phyloP scores from a whole-genome alignment of 2,113 vertebrate species.

The Antigone vipio region DNA sequence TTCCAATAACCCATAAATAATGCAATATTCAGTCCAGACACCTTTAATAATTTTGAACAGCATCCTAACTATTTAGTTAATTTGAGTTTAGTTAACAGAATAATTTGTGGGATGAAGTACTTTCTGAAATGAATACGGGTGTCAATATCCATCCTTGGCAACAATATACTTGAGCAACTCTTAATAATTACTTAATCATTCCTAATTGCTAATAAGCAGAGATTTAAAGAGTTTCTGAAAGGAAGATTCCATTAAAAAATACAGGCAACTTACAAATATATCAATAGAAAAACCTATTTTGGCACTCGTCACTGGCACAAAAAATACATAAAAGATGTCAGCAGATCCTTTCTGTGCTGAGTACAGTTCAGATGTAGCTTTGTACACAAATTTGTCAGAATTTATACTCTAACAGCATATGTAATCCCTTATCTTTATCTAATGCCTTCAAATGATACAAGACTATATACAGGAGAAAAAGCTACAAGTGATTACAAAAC shows the following conservation, averaged over 20 bases:
- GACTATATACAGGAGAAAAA: not conserved
- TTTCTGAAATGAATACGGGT: constrained; percentile 8
- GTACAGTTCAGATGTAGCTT: not conserved
- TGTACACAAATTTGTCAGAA: not conserved
- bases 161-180: not conserved
- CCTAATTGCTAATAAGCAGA: not conserved
- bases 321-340: not conserved
- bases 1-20: constrained; percentile 45
- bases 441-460: not conserved
- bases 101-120: not conserved
- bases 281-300: not conserved
- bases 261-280: not conserved
- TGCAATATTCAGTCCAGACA: not conserved
- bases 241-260: not conserved
- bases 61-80: not conserved
- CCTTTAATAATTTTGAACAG: constrained; percentile 19
- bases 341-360: not conserved
- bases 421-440: not conserved
- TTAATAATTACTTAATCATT: not conserved
- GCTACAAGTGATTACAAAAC: not conserved
- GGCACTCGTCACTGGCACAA: not conserved
- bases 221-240: not conserved
- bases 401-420: not conserved
- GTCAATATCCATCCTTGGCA: not conserved
- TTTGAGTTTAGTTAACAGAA: not conserved